Evolutionary conservation across 2,888 invertebrate species (phyloP), one percentile per base, ranked within the genome.

Genomic region (Stenodera caucasica): DNA sequence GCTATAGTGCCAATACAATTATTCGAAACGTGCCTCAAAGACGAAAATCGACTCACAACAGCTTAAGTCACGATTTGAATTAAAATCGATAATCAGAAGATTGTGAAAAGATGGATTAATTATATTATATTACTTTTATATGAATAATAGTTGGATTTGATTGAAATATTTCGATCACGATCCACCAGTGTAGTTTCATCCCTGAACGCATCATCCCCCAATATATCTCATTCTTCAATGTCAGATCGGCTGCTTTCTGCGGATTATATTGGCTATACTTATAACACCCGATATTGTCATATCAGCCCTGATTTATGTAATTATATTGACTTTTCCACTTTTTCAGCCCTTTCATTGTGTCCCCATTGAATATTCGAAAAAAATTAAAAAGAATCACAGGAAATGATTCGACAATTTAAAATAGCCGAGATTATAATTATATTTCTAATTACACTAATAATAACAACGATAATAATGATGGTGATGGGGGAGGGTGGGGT

Each of bases 301-400:
- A 77, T 77, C 77, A 75, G 73, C 70, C 65, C 74, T 77, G 79
- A 79, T 79, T 78, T 78, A 78, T 79, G 78, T 79, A 78, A 79
- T 79, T 78, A 77, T 76, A 78, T 78, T 75, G 77, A 77, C 76
- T 78, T 75, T 75, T 75, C 71, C 70, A 72, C 69, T 8, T 18
- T 15, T 40, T 40, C 15, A 40, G 37, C 18, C 18, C 37, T 18
- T 40, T 40, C 37, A 18, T 15, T 40, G 18, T 40, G n/a, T n/a
- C n/a, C n/a, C n/a, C n/a, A n/a, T n/a, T n/a, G n/a, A n/a, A n/a
- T n/a, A n/a, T n/a, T n/a, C n/a, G n/a, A n/a, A n/a, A 40, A 40
- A 40, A 18, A 40, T 18, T 40, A 15, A 8, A 18, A 2, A 18
- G 37, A 18, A 35, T 35, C 35, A 14, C 15, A 40, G 37, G 37